These are phyloP conservation scores for Tragulus kanchil DNA, from an alignment of 2,113 vertebrate species.

Conservation along the genomic window DNA sequence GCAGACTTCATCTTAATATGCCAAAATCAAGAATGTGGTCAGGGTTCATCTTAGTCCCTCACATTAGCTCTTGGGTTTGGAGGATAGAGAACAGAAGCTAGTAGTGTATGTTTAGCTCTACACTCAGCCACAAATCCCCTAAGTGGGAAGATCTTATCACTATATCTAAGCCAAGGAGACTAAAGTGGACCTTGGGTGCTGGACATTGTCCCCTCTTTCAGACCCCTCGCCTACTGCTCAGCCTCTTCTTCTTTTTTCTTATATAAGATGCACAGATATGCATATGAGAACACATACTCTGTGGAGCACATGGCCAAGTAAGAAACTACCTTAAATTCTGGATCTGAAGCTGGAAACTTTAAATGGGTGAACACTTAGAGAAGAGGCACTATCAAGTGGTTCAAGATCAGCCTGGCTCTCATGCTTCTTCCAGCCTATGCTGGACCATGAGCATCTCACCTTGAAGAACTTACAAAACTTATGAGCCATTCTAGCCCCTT, in stretches of 20 bases:
- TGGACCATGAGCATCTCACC: neutral
- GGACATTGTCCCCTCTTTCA: neutral
- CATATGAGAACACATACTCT: neutral
- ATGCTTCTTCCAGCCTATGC: neutral
- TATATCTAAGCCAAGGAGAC: neutral
- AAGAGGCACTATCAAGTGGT: neutral
- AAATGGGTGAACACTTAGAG: conserved; percentile 17
- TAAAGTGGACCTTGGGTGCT: neutral
- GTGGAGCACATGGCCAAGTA: neutral
- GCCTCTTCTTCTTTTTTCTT: conserved; percentile 36
- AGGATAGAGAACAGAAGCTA: conserved; percentile 34
- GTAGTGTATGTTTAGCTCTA: neutral
- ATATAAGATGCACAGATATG: neutral
- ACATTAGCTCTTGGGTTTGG: conserved; percentile 32
- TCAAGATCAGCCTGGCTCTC: conserved; percentile 17
- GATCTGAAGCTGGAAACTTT: conserved; percentile 21
- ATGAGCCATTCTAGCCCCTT: neutral
- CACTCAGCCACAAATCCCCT: neutral
- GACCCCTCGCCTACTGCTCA: neutral
- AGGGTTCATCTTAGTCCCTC: neutral
- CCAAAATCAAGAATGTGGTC: conserved; percentile 31
- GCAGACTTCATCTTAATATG: conserved; percentile 10
- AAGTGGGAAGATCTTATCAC: neutral
- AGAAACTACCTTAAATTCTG: conserved; percentile 40
- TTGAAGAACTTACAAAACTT: conserved; percentile 38